Base-by-base conservation (phyloP, 2,888 invertebrate species). In the Altica lythri region DNA sequence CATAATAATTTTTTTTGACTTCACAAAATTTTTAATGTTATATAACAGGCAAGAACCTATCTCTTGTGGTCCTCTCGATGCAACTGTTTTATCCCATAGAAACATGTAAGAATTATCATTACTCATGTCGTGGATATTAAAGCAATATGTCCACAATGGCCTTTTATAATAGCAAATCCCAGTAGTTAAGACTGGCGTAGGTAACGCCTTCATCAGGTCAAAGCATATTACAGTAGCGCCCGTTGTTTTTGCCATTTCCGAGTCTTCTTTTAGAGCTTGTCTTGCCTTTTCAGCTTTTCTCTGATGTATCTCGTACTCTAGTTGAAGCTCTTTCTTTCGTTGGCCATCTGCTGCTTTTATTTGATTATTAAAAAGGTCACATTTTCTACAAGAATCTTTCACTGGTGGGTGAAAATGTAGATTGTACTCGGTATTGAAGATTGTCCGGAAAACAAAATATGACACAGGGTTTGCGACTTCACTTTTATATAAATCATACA, bases 161-260 rank as follows among this genome's bases (percentile, higher is more conserved):
- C 58, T 54, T 67, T 67, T 46, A n/a, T 67, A 68, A 55, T 67
- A 67, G 27, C 44, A 50, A 22, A 65, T 58, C 43, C 63, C 64
- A 16, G 65, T 63, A 22, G 58, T 57, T 18, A 66, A 22, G 12
- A 64, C 63, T 22, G 66, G 67, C 35, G 66, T 67, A n/a, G 67
- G 64, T 45, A 66, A 47, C 32, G 66, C 65, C 47, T 66, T 67
- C 63, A 65, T 64, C 18, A 68, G 47, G 45, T 67, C 67, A 57
- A 68, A 68, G 37, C 51, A 44, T 22, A 66, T 55, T 9, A 59
- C 62, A 6, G 58, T 27, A 14, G 25, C 49, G 12, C 53, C 44
- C 37, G 29, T 52, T 14, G 17, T 37, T 53, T 53, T 53, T 52
- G 52, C 34, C 10, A 51, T n/a, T 10, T 22, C 25, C 19, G 44